These are phyloP conservation scores for Drosophila kanekoi DNA, from an alignment of 2,888 invertebrate genomes.

Conservation along the genomic window DNA sequence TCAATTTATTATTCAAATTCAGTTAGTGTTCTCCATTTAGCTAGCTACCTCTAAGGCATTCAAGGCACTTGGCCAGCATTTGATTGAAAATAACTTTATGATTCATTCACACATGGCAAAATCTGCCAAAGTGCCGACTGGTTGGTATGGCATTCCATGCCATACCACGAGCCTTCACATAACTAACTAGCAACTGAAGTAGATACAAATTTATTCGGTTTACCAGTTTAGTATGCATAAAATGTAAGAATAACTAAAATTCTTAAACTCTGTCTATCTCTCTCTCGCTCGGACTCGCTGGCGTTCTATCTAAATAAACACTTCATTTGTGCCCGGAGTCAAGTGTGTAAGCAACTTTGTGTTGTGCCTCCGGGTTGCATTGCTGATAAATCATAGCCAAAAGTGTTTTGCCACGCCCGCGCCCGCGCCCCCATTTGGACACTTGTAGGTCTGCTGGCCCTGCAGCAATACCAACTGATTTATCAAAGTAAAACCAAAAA, in stretches of 20 bases:
- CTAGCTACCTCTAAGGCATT: constrained; percentile 3
- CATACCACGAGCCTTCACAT: constrained; percentile 5
- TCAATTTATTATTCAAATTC: constrained; percentile 46
- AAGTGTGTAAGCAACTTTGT: constrained; percentile 41
- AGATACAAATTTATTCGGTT: constrained; percentile 31
- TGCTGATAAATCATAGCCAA: constrained; percentile 69
- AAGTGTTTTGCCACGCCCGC: constrained; percentile 50
- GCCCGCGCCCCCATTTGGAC: constrained; percentile 24
- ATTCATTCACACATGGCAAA: constrained; percentile 34
- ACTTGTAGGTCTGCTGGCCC: constrained; percentile 48
- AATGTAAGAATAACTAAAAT: constrained; percentile 44
- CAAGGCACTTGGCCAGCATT: constrained; percentile 16
- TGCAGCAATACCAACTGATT: constrained; percentile 45
- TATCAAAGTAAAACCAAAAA: constrained; percentile 50
- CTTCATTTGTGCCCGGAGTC: constrained; percentile 51
- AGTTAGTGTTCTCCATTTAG: constrained; percentile 26
- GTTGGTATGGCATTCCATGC: constrained; percentile 3
- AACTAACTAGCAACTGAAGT: constrained; percentile 9
- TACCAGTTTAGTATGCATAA: constrained; percentile 38
- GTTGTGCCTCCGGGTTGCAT: constrained; percentile 50
- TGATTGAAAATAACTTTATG: constrained; percentile 44
- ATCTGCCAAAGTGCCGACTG: neutral
- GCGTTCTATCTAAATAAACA: constrained; percentile 49
- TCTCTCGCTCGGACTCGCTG: neutral
- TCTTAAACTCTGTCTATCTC: neutral